A percentile compares a stretch with the other conserved stretches of the same genome.
These are phyloP conservation scores for Drosophila orosa DNA, from an alignment of 1,140 invertebrate genomes.

Conservation along the genomic window DNA sequence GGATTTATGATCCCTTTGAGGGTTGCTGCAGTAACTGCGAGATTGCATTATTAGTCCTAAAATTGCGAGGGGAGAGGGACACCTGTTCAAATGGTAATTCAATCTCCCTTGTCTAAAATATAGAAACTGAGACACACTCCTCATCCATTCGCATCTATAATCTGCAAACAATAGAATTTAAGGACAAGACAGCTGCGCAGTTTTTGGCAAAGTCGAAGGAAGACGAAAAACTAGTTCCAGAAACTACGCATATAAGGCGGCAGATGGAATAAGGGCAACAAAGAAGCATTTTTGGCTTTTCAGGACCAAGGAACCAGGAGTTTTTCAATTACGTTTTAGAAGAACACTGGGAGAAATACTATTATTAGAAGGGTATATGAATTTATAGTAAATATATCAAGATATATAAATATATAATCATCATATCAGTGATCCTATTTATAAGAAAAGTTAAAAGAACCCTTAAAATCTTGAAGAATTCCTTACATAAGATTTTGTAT, in stretches of 20 bases:
- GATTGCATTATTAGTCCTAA: conserved; percentile 28
- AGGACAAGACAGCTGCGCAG: conserved; percentile 36
- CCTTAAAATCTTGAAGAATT: too few species aligned
- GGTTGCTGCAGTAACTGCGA: conserved; percentile 5
- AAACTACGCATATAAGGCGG: conserved; percentile 47
- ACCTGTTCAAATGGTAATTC: conserved; percentile 51
- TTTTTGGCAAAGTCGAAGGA: conserved; percentile 23
- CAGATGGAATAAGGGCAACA: conserved; percentile 36
- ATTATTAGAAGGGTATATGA: neutral
- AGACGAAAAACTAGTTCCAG: conserved; percentile 39
- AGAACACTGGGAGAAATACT: conserved; percentile 3
- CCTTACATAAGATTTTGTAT: too few species aligned
- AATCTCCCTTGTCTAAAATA: conserved; percentile 24
- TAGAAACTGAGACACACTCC: conserved; percentile 35
- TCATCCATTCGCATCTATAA: conserved; percentile 32
- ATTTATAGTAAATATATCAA: neutral
- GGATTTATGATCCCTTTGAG: conserved; percentile 7
- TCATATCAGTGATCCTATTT: too few species aligned
- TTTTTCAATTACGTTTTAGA: conserved; percentile 19
- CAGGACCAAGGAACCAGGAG: conserved; percentile 2
- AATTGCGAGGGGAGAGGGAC: conserved; percentile 20
- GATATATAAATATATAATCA: neutral
- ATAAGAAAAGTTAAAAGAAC: too few species aligned
- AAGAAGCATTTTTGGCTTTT: conserved; percentile 46
- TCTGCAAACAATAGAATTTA: conserved; percentile 40